These are phyloP conservation scores for Alfaro cultratus DNA, from an alignment of 2,797 vertebrate species.

Conservation along the genomic window DNA sequence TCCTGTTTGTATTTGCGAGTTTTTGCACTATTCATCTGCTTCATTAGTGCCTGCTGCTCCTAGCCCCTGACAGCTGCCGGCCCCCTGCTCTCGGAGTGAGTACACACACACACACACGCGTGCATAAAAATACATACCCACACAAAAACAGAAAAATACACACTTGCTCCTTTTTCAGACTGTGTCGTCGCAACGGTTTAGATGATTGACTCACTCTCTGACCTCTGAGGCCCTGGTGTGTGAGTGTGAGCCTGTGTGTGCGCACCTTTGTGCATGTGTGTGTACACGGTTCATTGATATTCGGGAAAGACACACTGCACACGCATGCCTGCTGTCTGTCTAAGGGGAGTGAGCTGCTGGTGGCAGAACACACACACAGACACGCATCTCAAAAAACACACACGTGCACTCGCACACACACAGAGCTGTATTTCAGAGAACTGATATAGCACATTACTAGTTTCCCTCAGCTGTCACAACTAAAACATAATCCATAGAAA, in stretches of 20 bases:
- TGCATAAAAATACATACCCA: constrained; percentile 26
- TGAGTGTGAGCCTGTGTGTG: constrained; percentile 54
- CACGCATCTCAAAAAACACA: constrained; percentile 28
- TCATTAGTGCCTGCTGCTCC: constrained; percentile 99
- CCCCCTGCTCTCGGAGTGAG: constrained; percentile 78
- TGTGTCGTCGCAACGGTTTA: constrained; percentile 91
- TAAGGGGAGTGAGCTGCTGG: constrained; percentile 82
- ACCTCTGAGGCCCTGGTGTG: constrained; percentile 89
- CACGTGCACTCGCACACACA: background rate
- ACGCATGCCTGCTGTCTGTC: constrained; percentile 96
- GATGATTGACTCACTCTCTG: constrained; percentile 99
- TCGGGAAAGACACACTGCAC: constrained; percentile 88
- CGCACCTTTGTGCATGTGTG: constrained; percentile 26
- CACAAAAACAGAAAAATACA: constrained; percentile 26
- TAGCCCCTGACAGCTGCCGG: constrained; percentile 94
- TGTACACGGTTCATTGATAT: constrained; percentile 92
- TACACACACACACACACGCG: constrained; percentile 38
- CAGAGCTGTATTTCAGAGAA: constrained; percentile 17
- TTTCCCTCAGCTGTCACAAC: background rate
- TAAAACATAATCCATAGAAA: background rate
- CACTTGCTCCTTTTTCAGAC: constrained; percentile 85
- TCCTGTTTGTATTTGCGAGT: constrained; percentile 99
- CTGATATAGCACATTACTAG: background rate
- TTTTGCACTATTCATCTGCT: constrained; percentile 99
- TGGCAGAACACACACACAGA: constrained; percentile 56